Percentiles rank a stretch among this genome's conserved stretches.
Conservation (phyloP, 2,888 invertebrate genomes). For the Koerneria pararmatus region DNA sequence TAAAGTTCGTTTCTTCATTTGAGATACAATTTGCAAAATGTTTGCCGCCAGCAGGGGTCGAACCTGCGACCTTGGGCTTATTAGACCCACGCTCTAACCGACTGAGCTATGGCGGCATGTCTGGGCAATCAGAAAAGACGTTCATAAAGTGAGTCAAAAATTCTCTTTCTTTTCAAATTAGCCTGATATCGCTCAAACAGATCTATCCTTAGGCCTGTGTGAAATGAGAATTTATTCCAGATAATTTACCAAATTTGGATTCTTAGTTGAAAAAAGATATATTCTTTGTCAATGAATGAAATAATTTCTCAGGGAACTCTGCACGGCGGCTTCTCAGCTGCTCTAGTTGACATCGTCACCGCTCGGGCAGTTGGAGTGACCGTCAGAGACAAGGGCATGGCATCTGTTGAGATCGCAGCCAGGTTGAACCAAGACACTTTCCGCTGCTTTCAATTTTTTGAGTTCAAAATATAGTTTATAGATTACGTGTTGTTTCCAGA, state of each 20-base stretch:
- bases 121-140: no score
- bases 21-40: neutral
- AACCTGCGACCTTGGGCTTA: slow-evolving; percentile 19
- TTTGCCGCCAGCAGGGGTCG: slow-evolving; percentile 23
- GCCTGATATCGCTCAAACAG: no score
- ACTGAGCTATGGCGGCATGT: slow-evolving; percentile 17
- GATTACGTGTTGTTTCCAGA: no score
- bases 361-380: slow-evolving; percentile 47
- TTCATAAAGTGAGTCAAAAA: no score
- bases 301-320: slow-evolving; percentile 40
- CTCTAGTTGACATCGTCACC: slow-evolving; percentile 51
- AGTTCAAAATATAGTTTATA: no score
- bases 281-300: no score
- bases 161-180: no score
- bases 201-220: no score
- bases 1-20: slow-evolving; percentile 29
- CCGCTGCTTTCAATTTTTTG: neutral
- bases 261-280: no score
- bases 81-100: slow-evolving; percentile 20
- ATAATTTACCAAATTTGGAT: no score
- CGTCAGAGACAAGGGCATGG: slow-evolving; percentile 45
- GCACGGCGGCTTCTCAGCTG: slow-evolving; percentile 53
- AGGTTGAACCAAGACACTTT: no score
- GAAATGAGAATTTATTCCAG: no score
- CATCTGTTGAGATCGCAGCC: slow-evolving; percentile 47